Base-by-base conservation (phyloP, 2,797 vertebrate species). In the Rhinogobio ventralis region DNA sequence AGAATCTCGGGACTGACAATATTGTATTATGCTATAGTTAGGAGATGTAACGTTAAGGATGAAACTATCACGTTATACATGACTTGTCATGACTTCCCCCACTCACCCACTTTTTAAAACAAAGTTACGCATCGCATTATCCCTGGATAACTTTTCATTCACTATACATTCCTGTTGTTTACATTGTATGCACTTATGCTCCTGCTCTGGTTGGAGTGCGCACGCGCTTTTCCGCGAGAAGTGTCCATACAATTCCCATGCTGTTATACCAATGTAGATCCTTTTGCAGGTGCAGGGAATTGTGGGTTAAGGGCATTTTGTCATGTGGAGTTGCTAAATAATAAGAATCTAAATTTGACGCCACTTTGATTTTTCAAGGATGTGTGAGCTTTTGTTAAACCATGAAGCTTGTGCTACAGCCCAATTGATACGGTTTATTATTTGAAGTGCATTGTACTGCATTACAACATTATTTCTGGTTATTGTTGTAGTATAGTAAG, bases 351-450 rank as follows among this genome's bases (percentile, higher is more conserved):
- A 51, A 64, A 66, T 83, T 23, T 33, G 55, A 53, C 45, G 83
- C 82, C 80, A 76, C 73, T 66, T 83, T 51, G 30, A 46, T 71
- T 87, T 85, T 71, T 69, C 13, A 39, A 81, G 71, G 55, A 28
- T 62, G 19, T 69, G 15, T 57, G 28, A 67, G 42, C 60, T 67
- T 67, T 67, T 78, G 55, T 86, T 83, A 51, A 64, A 49, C 49
- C 9, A 45, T 39, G 45, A 74, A 64, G 39, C 36, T 30, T 14
- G 23, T 69, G 19, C 39, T 46, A 64, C 0, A 0, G 57, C 39
- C 36, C 55, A 60, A 60, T 42, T 60, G 2, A 60, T 60, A 79
- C 5, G 15, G 23, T 60, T 60, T 42, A 39, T 39, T 76, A 39
- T 76, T 57, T 45, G 6, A 57, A 57, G 33, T 39, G 25, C 74